A percentile compares a stretch with the other conserved stretches of the same genome.
Evolutionary conservation across 2,797 vertebrate species (phyloP).

Genomic region (Setipinna tenuifilis): DNA sequence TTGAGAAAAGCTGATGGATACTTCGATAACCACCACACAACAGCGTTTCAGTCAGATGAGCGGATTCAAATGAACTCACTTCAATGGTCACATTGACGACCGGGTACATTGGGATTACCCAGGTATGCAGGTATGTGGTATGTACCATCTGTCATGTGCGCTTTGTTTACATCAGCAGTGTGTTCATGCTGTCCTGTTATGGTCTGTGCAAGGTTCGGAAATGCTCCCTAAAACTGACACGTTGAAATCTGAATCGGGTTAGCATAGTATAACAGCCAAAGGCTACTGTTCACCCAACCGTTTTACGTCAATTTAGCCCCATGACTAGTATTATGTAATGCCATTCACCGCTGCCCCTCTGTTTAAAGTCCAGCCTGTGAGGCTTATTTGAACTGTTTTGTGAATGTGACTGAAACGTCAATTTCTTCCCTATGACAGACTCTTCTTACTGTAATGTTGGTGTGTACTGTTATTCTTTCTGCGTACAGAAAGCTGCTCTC

Average conservation of each 20-base stretch:
- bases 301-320: neutral
- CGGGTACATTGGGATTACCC: neutral
- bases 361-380: neutral
- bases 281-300: neutral
- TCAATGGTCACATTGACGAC: neutral
- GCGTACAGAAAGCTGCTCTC: neutral
- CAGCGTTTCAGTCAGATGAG: no score
- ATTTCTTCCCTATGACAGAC: neutral
- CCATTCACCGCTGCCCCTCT: neutral
- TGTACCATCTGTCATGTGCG: no score
- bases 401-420: neutral
- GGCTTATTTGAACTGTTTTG: neutral
- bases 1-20: no score
- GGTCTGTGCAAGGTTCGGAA: no score
- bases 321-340: neutral
- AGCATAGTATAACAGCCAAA: no score
- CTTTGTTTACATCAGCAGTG: no score
- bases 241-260: no score
- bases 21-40: no score
- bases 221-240: no score
- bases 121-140: no score
- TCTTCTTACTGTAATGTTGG: neutral
- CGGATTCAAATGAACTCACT: neutral
- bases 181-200: no score
- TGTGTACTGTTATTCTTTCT: neutral